These are phyloP conservation scores for Eilema griseolum DNA, from an alignment of 2,888 invertebrate genomes.

Conservation along the genomic window DNA sequence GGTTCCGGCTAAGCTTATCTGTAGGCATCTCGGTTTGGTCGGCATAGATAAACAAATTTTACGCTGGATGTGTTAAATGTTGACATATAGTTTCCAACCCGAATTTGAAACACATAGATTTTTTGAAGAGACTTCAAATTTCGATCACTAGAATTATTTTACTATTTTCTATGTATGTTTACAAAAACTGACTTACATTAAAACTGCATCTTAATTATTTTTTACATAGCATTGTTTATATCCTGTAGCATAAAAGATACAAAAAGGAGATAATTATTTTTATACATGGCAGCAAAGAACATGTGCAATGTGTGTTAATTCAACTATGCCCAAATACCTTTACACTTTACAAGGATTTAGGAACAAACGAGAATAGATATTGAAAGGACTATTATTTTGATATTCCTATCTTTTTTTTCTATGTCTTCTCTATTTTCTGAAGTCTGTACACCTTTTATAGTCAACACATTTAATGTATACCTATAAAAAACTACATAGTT, in stretches of 20 bases:
- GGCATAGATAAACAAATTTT: constrained; percentile 81
- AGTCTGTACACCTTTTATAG: background rate
- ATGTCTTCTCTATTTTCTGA: background rate
- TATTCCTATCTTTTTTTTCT: background rate
- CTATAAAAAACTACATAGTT: background rate
- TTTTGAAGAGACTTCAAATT: background rate
- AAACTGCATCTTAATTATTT: no score
- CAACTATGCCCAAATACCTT: background rate
- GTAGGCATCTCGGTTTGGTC: constrained; percentile 62
- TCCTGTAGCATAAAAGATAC: no score
- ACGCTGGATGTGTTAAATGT: constrained; percentile 79
- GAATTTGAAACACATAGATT: background rate
- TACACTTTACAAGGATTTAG: no score
- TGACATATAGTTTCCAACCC: constrained; percentile 57
- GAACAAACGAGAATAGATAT: background rate
- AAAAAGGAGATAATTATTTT: no score
- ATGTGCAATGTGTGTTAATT: background rate
- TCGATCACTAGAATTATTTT: background rate
- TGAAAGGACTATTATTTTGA: no score
- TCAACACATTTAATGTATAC: no score
- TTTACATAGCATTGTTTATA: no score
- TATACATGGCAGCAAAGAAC: no score
- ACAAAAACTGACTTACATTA: no score
- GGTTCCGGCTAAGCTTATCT: constrained; percentile 79
- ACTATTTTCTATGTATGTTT: background rate